Conservation (phyloP, 1,140 invertebrate genomes). For the Drosophila pachea region DNA sequence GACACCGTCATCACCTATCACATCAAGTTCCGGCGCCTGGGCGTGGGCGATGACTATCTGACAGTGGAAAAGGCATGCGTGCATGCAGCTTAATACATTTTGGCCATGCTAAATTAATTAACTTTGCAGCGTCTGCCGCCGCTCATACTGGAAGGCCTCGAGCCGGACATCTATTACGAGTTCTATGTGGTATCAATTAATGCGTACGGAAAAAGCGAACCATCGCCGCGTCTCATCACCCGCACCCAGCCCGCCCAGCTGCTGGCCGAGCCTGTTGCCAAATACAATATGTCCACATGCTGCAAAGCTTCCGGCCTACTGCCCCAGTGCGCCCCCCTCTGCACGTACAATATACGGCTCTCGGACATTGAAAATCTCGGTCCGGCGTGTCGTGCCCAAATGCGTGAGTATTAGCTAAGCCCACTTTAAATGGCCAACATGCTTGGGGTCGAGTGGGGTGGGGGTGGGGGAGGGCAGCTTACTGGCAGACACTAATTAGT, state of each 20-base stretch:
- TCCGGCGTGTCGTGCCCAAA: slow-evolving; percentile 75
- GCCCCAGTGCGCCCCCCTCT: slow-evolving; percentile 87
- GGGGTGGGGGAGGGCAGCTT: too few species aligned
- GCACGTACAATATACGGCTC: slow-evolving; percentile 89
- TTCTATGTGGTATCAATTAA: slow-evolving; percentile 90
- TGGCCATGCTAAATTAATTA: slow-evolving; percentile 60
- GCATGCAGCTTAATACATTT: slow-evolving; percentile 9
- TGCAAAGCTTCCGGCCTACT: slow-evolving; percentile 86
- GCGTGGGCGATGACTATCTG: slow-evolving; percentile 80
- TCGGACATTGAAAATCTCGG: slow-evolving; percentile 85
- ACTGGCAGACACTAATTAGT: slow-evolving; percentile 60
- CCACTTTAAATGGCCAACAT: slow-evolving; percentile 10
- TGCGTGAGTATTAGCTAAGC: slow-evolving; percentile 71
- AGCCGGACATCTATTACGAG: slow-evolving; percentile 87
- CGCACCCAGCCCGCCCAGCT: slow-evolving; percentile 81
- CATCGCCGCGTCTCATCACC: slow-evolving; percentile 87
- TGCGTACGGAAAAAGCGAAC: slow-evolving; percentile 86
- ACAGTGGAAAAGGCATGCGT: slow-evolving; percentile 80
- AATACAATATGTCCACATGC: slow-evolving; percentile 89
- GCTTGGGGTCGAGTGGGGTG: neutral
- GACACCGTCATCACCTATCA: slow-evolving; percentile 87
- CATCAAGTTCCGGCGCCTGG: slow-evolving; percentile 83
- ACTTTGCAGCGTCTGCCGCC: slow-evolving; percentile 83
- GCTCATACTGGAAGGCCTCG: slow-evolving; percentile 86
- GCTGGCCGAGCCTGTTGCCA: slow-evolving; percentile 31